phyloP scores from a whole-genome alignment of 2,113 vertebrate species.

The Phalacrocorax carbo region DNA sequence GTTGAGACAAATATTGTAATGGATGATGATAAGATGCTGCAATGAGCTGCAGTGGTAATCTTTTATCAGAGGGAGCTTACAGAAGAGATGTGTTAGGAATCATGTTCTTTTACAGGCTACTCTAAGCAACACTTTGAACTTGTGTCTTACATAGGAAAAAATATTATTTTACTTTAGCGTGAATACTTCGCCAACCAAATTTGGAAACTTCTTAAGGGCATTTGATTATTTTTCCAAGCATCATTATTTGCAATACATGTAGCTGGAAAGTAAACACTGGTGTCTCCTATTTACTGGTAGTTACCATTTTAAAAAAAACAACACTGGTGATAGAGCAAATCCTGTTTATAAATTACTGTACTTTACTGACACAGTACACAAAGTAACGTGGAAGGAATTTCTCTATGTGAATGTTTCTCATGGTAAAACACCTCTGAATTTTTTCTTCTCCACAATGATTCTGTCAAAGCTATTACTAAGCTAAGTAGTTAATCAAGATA shows the following conservation, averaged over 20 bases:
- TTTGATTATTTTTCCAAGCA: background rate
- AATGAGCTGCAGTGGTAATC: background rate
- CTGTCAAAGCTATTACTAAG: background rate
- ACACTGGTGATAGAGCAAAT: background rate
- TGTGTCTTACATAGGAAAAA: background rate
- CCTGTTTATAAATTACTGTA: background rate
- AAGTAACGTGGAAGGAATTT: constrained; percentile 5
- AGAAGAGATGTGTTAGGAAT: background rate
- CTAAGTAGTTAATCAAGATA: background rate
- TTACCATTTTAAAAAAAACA: background rate
- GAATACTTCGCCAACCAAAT: background rate
- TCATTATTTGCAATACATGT: background rate
- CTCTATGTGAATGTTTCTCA: background rate
- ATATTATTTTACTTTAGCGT: background rate
- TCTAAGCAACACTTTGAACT: background rate
- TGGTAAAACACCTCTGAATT: background rate
- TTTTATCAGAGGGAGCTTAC: constrained; percentile 20
- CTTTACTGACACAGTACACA: background rate
- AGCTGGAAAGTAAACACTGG: background rate
- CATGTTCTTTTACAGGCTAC: background rate
- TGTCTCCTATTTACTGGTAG: background rate
- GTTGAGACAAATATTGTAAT: background rate
- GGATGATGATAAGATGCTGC: constrained; percentile 43
- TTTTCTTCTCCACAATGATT: background rate
- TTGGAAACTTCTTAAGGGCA: background rate